phyloP scores from a whole-genome alignment of 2,888 invertebrate genomes.

The Oegoconia quadripuncta region DNA sequence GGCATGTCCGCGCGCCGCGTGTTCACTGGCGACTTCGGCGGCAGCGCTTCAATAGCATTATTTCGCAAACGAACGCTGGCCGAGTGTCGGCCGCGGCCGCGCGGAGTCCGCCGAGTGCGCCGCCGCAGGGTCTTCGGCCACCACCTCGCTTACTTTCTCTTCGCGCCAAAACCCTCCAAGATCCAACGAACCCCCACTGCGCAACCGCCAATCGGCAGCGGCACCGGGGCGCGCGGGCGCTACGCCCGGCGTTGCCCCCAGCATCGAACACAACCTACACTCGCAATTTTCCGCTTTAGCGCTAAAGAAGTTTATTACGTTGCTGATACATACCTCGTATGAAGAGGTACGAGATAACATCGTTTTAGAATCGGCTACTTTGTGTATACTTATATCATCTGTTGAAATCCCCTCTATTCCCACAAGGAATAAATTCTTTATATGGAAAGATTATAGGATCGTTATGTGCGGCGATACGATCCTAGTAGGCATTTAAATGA shows the following conservation, averaged over 20 bases:
- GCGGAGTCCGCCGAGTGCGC: constrained; percentile 57
- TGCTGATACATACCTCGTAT: too few species aligned
- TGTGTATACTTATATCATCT: too few species aligned
- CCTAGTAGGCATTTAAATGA: too few species aligned
- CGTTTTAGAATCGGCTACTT: too few species aligned
- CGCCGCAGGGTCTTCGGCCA: constrained; percentile 60
- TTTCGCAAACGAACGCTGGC: constrained; percentile 69
- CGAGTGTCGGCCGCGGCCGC: constrained; percentile 73
- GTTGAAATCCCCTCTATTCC: too few species aligned
- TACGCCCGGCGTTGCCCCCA: background rate
- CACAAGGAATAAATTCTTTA: too few species aligned
- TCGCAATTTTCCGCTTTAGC: too few species aligned
- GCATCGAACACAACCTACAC: too few species aligned
- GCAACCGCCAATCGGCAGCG: constrained; percentile 7
- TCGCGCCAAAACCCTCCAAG: constrained; percentile 48
- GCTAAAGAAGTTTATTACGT: too few species aligned
- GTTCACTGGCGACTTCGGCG: constrained; percentile 60
- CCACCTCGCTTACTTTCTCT: constrained; percentile 71
- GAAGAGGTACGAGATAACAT: too few species aligned
- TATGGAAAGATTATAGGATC: too few species aligned
- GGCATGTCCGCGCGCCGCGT: constrained; percentile 61
- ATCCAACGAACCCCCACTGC: constrained; percentile 10
- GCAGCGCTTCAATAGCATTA: constrained; percentile 62
- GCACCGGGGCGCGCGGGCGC: background rate
- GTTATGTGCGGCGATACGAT: too few species aligned